Base-by-base conservation (phyloP, 2,797 vertebrate genomes). In the Pantherophis alleghaniensis region DNA sequence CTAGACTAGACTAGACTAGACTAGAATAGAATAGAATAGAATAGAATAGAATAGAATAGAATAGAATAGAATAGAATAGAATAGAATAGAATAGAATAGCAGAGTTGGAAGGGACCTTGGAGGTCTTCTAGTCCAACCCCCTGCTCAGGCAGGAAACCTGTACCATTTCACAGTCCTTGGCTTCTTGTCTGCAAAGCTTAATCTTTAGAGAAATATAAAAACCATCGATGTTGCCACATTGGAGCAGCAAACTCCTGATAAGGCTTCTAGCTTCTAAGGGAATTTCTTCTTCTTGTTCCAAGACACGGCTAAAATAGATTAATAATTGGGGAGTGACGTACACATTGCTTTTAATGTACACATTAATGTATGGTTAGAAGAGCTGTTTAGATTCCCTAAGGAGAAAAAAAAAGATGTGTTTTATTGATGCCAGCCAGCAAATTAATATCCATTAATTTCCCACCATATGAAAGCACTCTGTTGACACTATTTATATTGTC, bases 401-500 rank as follows among this genome's bases (percentile, higher is more conserved):
- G 28, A 90, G 93, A 22, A 10, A 9, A 96, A 47, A 51, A 96
- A 96, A 95, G 92, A 94, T 74, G 87, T 74, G 20, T 92, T 61
- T 92, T 53, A 87, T 51, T 56, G 51, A 92, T 94, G 94, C 96
- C 96, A 96, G 95, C 14, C 69, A 37, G 24, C 59, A 95, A 96
- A 95, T 96, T 94, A 96, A 94, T 94, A 90, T 86, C 93, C 95
- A 95, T 96, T 96, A 96, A 90, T 92, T 95, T 91, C 93, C 69
- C 91, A 66, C 86, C 93, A 57, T 94, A 74, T 92, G 95, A 56
- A 96, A 95, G 16, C 93, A 96, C 86, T 96, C 94, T 92, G 66
- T 89, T 93, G 95, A 88, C 18, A 0, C 94, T 92, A 95, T 96
- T 97, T 96, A 86, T 96, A 94, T 96, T 96, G 90, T 94, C 95